Percentiles rank a stretch among this genome's conserved stretches.
Conservation (phyloP, 2,797 vertebrate species). For the Antrozous pallidus region DNA sequence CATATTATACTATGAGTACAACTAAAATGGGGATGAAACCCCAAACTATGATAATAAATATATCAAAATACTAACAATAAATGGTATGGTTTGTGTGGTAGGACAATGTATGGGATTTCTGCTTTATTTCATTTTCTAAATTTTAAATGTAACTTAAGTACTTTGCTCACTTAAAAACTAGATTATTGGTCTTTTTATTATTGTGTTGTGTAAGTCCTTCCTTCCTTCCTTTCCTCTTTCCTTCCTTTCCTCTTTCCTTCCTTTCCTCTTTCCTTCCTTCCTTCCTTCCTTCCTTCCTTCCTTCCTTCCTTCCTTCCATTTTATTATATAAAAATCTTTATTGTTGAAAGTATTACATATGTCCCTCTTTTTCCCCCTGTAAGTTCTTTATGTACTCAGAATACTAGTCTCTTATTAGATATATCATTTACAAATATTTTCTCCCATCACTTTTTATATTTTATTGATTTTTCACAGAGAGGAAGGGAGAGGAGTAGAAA, state of each 20-base stretch:
- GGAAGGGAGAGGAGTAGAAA: too few species aligned
- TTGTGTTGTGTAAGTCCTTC: not conserved
- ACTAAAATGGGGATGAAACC: not conserved
- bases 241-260: too few species aligned
- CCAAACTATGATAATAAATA: not conserved
- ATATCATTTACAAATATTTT: not conserved
- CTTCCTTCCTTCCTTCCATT: too few species aligned
- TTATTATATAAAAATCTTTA: too few species aligned
- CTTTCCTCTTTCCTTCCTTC: too few species aligned
- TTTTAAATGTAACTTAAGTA: constrained; percentile 30
- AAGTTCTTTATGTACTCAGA: not conserved
- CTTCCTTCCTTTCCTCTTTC: too few species aligned
- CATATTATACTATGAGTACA: not conserved
- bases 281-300: too few species aligned
- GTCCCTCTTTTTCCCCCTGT: too few species aligned
- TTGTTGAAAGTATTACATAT: too few species aligned
- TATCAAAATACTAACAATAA: not conserved
- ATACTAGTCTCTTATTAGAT: not conserved
- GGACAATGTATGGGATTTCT: not conserved
- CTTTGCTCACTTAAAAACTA: not conserved
- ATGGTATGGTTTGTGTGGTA: not conserved
- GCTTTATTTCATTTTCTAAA: not conserved
- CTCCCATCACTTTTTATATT: not conserved
- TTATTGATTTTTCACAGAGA: too few species aligned
- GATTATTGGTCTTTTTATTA: not conserved